Evolutionary conservation across 2,113 vertebrate genomes (phyloP).

Genomic region (Tragelaphus buxtoni): DNA sequence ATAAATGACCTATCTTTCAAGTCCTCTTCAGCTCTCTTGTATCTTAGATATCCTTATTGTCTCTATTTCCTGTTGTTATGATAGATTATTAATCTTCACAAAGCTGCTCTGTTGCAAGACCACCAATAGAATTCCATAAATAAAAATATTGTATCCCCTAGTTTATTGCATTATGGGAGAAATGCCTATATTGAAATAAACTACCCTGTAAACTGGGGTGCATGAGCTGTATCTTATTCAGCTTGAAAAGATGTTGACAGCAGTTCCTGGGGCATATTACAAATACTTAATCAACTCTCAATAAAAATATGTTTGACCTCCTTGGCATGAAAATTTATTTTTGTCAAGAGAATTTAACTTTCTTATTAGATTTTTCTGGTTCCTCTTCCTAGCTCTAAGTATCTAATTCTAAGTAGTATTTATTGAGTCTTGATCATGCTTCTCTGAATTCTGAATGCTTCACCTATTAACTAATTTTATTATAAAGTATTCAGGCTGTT

Average conservation of each 20-base stretch:
- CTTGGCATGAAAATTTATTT: neutral
- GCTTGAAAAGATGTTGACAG: neutral
- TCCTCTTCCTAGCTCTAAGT: neutral
- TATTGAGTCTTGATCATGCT: neutral
- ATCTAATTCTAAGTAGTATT: neutral
- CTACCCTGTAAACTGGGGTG: neutral
- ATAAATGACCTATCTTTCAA: neutral
- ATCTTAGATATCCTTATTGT: neutral
- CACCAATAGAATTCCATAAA: neutral
- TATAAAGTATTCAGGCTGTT: neutral
- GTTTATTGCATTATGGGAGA: neutral
- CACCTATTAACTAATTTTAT: neutral
- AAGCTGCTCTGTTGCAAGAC: neutral
- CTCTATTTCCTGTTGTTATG: neutral
- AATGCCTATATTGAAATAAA: neutral
- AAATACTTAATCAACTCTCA: neutral
- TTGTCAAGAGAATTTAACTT: neutral
- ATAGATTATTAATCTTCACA: neutral
- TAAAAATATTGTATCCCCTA: neutral
- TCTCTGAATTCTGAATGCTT: neutral
- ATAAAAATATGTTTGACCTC: neutral
- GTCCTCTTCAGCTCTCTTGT: neutral
- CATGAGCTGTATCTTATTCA: neutral
- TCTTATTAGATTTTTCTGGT: neutral
- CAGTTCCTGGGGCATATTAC: neutral